Percentiles rank a stretch among this genome's conserved stretches.
Evolutionary conservation across 2,888 invertebrate genomes (phyloP).

Genomic region (Atrina japonica): DNA sequence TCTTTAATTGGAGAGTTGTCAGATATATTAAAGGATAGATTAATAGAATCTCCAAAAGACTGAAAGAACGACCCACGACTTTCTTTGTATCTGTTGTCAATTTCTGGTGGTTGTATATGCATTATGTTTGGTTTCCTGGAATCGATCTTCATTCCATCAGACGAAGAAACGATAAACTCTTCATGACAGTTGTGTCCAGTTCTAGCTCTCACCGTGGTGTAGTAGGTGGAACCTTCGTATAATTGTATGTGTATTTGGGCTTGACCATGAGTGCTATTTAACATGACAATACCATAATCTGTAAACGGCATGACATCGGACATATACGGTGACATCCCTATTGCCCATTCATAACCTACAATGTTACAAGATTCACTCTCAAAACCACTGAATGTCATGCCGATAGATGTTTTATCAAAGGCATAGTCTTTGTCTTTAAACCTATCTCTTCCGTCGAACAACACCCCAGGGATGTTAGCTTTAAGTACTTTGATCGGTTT

Average conservation of each 20-base stretch:
- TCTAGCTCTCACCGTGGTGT: conserved; percentile 59
- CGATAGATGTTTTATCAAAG: conserved; percentile 60
- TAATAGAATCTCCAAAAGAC: conserved; percentile 39
- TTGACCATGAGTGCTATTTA: conserved; percentile 58
- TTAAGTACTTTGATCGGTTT: conserved; percentile 53
- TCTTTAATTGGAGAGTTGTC: conserved; percentile 38
- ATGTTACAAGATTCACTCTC: conserved; percentile 67
- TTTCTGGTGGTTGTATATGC: conserved; percentile 25
- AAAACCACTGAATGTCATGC: conserved; percentile 66
- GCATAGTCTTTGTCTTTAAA: conserved; percentile 55
- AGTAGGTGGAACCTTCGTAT: conserved; percentile 59
- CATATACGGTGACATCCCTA: conserved; percentile 60
- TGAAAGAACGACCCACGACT: conserved; percentile 45
- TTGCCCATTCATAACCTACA: conserved; percentile 64
- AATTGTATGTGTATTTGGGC: conserved; percentile 59
- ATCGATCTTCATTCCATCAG: conserved; percentile 65
- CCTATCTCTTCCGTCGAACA: conserved; percentile 61
- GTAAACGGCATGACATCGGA: conserved; percentile 64
- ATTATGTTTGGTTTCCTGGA: conserved; percentile 47
- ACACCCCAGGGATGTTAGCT: conserved; percentile 58
- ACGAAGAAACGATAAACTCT: conserved; percentile 60
- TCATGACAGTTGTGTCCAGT: conserved; percentile 62
- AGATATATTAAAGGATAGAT: conserved; percentile 42
- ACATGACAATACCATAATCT: conserved; percentile 62
- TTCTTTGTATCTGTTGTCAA: conserved; percentile 27